These are phyloP conservation scores for Chaitophorus viminalis DNA, from an alignment of 2,888 invertebrate genomes.

Conservation along the genomic window DNA sequence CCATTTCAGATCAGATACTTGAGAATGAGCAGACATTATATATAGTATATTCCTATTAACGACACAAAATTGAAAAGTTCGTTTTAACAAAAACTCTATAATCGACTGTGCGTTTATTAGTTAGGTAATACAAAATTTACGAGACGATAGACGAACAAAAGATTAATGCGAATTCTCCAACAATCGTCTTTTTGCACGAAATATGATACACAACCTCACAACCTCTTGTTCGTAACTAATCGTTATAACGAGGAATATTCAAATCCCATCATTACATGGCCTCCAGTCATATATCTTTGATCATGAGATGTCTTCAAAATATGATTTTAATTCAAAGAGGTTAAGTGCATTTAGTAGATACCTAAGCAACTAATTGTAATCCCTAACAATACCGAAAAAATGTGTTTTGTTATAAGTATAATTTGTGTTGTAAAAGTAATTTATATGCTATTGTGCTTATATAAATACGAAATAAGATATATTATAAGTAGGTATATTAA, in stretches of 20 bases:
- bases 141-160: neutral
- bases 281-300: conserved; percentile 20
- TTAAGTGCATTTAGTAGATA: neutral
- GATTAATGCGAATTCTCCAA: neutral
- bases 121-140: neutral
- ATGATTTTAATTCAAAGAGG: neutral
- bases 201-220: neutral
- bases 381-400: neutral
- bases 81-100: too few relatives aligned
- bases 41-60: too few relatives aligned
- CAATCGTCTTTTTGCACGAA: neutral
- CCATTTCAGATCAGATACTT: too few relatives aligned
- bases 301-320: conserved; percentile 9
- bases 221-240: neutral
- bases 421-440: neutral
- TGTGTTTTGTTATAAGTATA: neutral
- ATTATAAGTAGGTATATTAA: too few relatives aligned
- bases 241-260: conserved; percentile 5
- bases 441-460: neutral
- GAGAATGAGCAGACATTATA: too few relatives aligned
- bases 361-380: neutral
- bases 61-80: too few relatives aligned
- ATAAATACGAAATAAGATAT: too few relatives aligned
- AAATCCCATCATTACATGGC: neutral
- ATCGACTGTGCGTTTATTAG: neutral